These are phyloP conservation scores for Saxicola maurus DNA, from an alignment of 2,797 vertebrate species.

Conservation along the genomic window DNA sequence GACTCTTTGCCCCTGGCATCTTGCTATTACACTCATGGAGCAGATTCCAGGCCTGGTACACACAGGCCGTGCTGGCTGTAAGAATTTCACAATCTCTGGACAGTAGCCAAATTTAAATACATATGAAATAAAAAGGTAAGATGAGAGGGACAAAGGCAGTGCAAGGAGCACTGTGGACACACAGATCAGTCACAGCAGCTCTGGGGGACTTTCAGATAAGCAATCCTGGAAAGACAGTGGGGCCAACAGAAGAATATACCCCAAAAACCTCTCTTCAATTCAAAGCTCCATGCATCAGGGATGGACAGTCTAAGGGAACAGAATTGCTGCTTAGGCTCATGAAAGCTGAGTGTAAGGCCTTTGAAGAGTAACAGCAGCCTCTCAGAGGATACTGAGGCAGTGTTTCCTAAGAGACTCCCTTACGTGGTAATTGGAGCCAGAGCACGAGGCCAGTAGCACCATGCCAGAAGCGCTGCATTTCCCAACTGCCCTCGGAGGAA, in stretches of 20 bases:
- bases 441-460: slow-evolving; percentile 20
- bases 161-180: background rate
- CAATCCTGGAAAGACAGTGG: background rate
- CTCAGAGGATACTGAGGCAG: background rate
- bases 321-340: background rate
- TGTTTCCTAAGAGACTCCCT: slow-evolving; percentile 37
- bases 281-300: background rate
- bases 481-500: slow-evolving; percentile 18
- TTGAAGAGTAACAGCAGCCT: slow-evolving; percentile 12
- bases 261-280: background rate
- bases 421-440: slow-evolving; percentile 40
- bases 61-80: background rate
- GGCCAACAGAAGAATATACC: background rate
- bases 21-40: background rate
- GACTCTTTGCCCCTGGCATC: background rate
- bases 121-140: background rate
- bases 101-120: background rate
- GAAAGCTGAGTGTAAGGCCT: background rate
- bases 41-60: background rate
- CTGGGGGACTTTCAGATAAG: background rate
- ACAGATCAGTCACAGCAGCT: rapidly evolving
- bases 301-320: background rate
- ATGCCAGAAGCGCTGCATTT: slow-evolving; percentile 19
- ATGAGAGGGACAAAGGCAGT: background rate
- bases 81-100: background rate